A percentile compares a stretch with the other conserved stretches of the same genome.
Evolutionary conservation across 2,113 vertebrate species (phyloP).

Genomic region (Micronycteris hirsuta): DNA sequence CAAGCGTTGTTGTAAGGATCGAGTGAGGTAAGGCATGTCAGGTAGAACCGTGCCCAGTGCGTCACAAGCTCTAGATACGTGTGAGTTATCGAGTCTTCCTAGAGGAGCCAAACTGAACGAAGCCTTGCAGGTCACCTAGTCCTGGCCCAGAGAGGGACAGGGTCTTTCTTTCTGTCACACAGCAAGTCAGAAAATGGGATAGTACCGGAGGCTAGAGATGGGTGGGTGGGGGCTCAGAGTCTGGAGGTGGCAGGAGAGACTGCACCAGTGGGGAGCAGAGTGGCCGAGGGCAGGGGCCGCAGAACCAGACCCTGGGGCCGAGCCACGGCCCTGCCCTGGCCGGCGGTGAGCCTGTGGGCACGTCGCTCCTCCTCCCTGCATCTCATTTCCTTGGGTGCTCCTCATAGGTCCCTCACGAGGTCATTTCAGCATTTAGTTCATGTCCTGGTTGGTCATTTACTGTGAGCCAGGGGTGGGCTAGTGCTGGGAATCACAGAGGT

Average conservation of each 20-base stretch:
- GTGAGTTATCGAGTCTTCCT: neutral
- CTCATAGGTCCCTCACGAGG: neutral
- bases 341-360: neutral
- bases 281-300: neutral
- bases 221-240: neutral
- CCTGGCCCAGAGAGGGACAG: neutral
- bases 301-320: neutral
- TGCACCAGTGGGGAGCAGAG: accelerated
- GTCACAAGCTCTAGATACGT: neutral
- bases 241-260: neutral
- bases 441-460: neutral
- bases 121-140: neutral
- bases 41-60: neutral
- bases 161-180: neutral
- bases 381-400: neutral
- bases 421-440: neutral
- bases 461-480: neutral
- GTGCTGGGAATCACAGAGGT: neutral
- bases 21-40: neutral
- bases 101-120: neutral
- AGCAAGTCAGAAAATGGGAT: neutral
- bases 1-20: neutral
- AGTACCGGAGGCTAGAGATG: neutral
- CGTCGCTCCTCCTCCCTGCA: neutral
- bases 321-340: neutral